Evolutionary conservation across 2,888 invertebrate species (phyloP).

Genomic region (Junonia oenone): DNA sequence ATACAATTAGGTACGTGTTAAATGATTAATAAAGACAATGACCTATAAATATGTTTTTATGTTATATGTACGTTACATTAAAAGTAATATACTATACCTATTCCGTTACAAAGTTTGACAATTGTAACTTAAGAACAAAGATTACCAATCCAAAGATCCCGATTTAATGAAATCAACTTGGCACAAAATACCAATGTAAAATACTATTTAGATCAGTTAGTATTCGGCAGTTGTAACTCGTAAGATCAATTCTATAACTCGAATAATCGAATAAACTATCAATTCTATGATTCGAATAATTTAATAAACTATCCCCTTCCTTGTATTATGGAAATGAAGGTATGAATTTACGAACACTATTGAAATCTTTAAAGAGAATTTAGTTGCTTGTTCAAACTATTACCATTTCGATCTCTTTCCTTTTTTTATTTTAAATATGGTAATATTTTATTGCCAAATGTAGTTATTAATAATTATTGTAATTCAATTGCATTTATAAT

Average conservation of each 20-base stretch:
- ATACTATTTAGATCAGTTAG: not conserved
- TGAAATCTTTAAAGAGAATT: not conserved
- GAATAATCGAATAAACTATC: not conserved
- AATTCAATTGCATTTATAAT: too few relatives aligned
- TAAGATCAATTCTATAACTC: not conserved
- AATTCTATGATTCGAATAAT: not conserved
- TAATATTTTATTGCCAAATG: too few relatives aligned
- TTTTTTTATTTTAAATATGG: too few relatives aligned
- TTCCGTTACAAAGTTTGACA: not conserved
- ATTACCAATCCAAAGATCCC: not conserved
- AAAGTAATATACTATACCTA: not conserved
- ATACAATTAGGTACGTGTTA: too few relatives aligned
- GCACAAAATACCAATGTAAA: not conserved
- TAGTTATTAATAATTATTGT: too few relatives aligned
- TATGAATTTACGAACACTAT: not conserved
- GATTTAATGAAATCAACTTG: not conserved
- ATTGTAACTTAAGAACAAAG: not conserved
- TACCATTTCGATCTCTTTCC: too few relatives aligned
- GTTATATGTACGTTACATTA: too few relatives aligned
- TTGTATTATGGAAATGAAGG: not conserved
- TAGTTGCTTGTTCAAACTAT: not conserved
- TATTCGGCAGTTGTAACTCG: not conserved
- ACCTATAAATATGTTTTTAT: too few relatives aligned
- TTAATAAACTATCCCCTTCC: not conserved
- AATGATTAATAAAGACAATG: too few relatives aligned